Evolutionary conservation across 2,113 vertebrate species (phyloP).

Genomic region (Chrysemys picta): DNA sequence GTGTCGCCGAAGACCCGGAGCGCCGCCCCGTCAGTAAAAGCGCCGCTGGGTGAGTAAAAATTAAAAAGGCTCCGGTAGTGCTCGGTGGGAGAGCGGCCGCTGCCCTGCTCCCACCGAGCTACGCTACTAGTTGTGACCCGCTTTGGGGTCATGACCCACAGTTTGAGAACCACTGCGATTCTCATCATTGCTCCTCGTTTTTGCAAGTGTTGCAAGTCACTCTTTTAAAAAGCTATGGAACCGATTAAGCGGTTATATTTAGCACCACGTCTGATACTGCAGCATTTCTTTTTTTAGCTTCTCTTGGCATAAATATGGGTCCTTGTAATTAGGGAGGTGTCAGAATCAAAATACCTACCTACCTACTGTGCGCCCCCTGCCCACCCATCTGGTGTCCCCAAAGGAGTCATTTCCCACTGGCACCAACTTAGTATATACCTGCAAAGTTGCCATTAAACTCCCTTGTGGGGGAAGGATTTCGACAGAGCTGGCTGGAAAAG

Average conservation of each 20-base stretch:
- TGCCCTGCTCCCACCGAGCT: no score
- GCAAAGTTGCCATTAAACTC: not conserved
- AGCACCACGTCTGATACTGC: not conserved
- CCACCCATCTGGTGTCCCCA: not conserved
- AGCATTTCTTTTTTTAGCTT: slow-evolving; percentile 55
- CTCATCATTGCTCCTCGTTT: slow-evolving; percentile 20
- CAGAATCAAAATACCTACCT: not conserved
- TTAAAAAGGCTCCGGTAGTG: no score
- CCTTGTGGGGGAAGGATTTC: not conserved
- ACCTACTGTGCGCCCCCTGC: not conserved
- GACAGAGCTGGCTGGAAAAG: accelerated
- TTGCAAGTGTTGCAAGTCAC: slow-evolving; percentile 27
- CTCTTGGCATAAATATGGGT: slow-evolving; percentile 6
- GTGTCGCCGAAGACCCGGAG: no score
- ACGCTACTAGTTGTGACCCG: no score
- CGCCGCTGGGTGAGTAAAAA: no score
- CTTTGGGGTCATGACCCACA: not conserved
- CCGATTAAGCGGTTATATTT: slow-evolving; percentile 34
- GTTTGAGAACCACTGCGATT: not conserved
- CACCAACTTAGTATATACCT: accelerated
- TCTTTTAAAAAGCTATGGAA: slow-evolving; percentile 49
- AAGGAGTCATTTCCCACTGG: not conserved
- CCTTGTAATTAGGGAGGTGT: slow-evolving; percentile 9
- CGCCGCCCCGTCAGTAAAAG: no score
- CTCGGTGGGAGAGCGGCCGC: no score